Base-by-base conservation (phyloP, 1,140 invertebrate genomes). In the Calliphora vicina region DNA sequence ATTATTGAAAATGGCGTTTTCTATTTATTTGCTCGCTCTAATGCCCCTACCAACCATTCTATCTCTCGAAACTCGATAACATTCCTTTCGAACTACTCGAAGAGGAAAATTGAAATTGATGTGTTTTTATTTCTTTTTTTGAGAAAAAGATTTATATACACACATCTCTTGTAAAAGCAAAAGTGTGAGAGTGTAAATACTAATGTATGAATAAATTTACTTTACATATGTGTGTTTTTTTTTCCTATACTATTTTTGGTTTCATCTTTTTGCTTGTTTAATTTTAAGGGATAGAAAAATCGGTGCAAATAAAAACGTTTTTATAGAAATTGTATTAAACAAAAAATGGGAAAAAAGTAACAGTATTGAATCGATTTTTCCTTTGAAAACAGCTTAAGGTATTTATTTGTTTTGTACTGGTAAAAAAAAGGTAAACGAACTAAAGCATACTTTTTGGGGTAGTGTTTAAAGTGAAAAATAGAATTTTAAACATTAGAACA, bases 1-100 rank as follows among this genome's bases (percentile, higher is more conserved):
- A 80, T 43, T 89, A 88, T 88, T 87, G 86, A 86, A 87, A 87
- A 85, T 86, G 88, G 85, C 88, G 85, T 88, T 88, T 50, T 67
- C 20, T 67, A 23, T 23, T 86, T 86, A 86, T 89, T 72, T 50
- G 57, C 61, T 9, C 10, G 25, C 8, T 12, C n/a, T 10, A 20
- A 67, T 1, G 10, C 61, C 50, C 15, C 15, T 1, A 17, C 15
- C 17, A 57, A 67, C 20, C n/a, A 67, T 12, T n/a, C n/a, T n/a
- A n/a, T n/a, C n/a, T n/a, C n/a, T n/a, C 6, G 6, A 67, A 1
- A 10, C 1, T 23, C 20, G 17, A 17, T 57, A 57, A 67, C 61
- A 67, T 67, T 67, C 61, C 50, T 10, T 67, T 23, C 61, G 20
- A 25, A 67, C 9, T 23, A 25, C 25, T 4, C 61, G n/a, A 67